Evolutionary conservation across 2,888 invertebrate species (phyloP).

Genomic region (Ctenicera cuprea): DNA sequence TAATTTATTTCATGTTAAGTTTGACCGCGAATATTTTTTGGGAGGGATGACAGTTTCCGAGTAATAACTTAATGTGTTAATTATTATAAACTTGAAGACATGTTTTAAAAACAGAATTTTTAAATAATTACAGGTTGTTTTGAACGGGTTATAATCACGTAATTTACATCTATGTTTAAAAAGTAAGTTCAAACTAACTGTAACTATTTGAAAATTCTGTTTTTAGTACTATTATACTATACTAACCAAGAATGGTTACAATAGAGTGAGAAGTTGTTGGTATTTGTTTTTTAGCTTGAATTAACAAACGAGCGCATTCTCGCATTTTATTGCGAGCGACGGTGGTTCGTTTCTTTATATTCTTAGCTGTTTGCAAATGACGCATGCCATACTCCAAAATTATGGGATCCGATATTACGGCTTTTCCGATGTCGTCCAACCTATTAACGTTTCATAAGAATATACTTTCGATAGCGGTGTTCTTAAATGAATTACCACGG

Average conservation of each 20-base stretch:
- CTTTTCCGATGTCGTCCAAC: constrained; percentile 40
- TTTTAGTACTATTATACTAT: constrained; percentile 8
- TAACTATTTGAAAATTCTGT: too few relatives aligned
- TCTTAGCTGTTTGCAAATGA: constrained; percentile 37
- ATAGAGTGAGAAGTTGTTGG: constrained; percentile 12
- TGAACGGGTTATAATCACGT: too few relatives aligned
- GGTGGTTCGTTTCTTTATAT: constrained; percentile 27
- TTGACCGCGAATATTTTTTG: too few relatives aligned
- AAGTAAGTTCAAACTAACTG: too few relatives aligned
- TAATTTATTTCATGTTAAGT: too few relatives aligned
- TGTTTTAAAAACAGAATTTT: too few relatives aligned
- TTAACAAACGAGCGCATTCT: constrained; percentile 38
- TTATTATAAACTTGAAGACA: too few relatives aligned
- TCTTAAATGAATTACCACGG: constrained; percentile 9
- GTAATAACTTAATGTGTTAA: too few relatives aligned
- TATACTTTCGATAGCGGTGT: neutral
- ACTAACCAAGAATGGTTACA: constrained; percentile 28
- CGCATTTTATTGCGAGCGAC: constrained; percentile 27
- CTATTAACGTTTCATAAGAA: constrained; percentile 28
- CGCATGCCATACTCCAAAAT: constrained; percentile 37
- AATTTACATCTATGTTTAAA: too few relatives aligned
- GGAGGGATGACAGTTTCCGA: too few relatives aligned
- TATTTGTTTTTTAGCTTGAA: constrained; percentile 26
- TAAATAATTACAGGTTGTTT: too few relatives aligned
- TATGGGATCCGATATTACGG: constrained; percentile 37